These are phyloP conservation scores for Mesitornis unicolor DNA, from an alignment of 2,113 vertebrate species.

Conservation along the genomic window DNA sequence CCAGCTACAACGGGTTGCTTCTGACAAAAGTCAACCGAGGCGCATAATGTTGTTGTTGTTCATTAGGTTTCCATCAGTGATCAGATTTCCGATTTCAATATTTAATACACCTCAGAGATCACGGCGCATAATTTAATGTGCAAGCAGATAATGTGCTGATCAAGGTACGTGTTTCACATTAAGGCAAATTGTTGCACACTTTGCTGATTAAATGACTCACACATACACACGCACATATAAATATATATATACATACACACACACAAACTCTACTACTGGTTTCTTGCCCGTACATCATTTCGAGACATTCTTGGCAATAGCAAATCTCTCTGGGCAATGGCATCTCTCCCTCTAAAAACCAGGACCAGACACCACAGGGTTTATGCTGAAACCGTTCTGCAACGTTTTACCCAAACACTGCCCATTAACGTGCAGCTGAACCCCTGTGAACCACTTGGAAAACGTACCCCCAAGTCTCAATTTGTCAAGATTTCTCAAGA, in stretches of 20 bases:
- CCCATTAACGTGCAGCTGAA: not conserved
- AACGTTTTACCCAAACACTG: not conserved
- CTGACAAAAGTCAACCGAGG: not conserved
- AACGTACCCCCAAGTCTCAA: not conserved
- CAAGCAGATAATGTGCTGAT: conserved; percentile 52
- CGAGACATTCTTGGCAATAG: no score
- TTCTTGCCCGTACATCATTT: no score
- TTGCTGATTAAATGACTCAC: not conserved
- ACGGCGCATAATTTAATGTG: conserved; percentile 14
- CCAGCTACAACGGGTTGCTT: not conserved
- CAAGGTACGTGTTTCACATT: not conserved
- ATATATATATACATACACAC: not conserved
- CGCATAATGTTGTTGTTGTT: not conserved
- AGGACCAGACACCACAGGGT: not conserved
- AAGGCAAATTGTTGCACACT: not conserved
- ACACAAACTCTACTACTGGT: no score
- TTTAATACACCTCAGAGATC: conserved; percentile 47
- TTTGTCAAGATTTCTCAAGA: not conserved
- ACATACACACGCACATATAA: not conserved
- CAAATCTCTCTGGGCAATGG: no score
- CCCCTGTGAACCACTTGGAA: not conserved
- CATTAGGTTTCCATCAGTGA: conserved; percentile 36
- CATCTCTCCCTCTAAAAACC: not conserved
- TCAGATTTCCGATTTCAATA: conserved; percentile 5
- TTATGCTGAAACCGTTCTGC: not conserved